Evolutionary conservation across 2,888 invertebrate genomes (phyloP).

Genomic region (Drosophila quinaria): DNA sequence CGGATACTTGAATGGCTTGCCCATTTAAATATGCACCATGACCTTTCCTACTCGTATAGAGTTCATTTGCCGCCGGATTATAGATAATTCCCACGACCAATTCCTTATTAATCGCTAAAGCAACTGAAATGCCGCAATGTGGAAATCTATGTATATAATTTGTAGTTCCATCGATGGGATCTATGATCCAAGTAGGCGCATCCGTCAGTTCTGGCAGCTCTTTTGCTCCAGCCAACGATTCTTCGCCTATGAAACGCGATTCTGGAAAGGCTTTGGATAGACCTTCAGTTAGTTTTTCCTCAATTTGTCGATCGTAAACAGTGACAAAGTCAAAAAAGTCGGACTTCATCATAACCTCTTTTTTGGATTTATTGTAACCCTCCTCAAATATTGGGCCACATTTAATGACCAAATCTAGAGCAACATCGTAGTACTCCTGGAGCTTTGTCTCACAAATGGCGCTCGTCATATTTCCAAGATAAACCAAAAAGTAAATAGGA

Average conservation of each 20-base stretch:
- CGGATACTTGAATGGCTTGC: constrained; percentile 86
- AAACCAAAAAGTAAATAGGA: constrained; percentile 6
- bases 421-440: constrained; percentile 75
- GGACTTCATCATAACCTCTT: constrained; percentile 86
- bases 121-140: constrained; percentile 90
- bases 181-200: constrained; percentile 93
- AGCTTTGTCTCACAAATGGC: constrained; percentile 71
- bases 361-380: constrained; percentile 78
- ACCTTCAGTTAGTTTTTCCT: constrained; percentile 88
- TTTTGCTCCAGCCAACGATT: constrained; percentile 85
- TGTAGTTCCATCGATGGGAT: constrained; percentile 95
- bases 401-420: constrained; percentile 74
- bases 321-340: constrained; percentile 91
- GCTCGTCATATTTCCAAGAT: constrained; percentile 57
- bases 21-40: constrained; percentile 92
- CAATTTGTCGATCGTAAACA: constrained; percentile 91
- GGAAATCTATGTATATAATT: constrained; percentile 92
- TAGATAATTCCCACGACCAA: constrained; percentile 90
- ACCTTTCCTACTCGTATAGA: constrained; percentile 90
- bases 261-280: constrained; percentile 87
- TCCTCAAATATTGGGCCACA: constrained; percentile 79
- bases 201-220: constrained; percentile 87
- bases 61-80: constrained; percentile 90
- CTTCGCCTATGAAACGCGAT: constrained; percentile 93
- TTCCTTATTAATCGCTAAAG: constrained; percentile 87